These are phyloP conservation scores for Sisor rabdophorus DNA, from an alignment of 2,113 vertebrate species.

Conservation along the genomic window DNA sequence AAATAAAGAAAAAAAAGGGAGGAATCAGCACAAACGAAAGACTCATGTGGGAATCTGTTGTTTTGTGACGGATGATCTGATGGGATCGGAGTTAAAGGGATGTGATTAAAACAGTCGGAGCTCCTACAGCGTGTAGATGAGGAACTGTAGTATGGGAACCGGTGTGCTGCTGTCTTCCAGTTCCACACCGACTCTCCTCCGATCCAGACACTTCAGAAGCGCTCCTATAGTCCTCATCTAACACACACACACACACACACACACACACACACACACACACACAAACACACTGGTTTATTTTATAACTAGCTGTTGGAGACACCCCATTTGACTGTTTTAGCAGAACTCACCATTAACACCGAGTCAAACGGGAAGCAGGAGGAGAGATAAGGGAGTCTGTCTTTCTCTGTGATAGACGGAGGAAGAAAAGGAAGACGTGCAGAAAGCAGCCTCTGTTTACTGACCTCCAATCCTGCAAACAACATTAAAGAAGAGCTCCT, in stretches of 20 bases:
- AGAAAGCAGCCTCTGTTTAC: slow-evolving; percentile 86
- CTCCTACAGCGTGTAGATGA: slow-evolving; percentile 81
- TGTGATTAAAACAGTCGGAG: too few species aligned
- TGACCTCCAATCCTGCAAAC: slow-evolving; percentile 76
- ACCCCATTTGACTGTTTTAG: too few species aligned
- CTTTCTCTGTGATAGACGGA: slow-evolving; percentile 74
- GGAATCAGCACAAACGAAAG: too few species aligned
- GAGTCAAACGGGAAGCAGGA: slow-evolving; percentile 88
- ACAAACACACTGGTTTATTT: too few species aligned
- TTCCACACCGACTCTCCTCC: slow-evolving; percentile 86
- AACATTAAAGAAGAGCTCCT: not conserved
- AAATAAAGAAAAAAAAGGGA: too few species aligned
- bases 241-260: slow-evolving; percentile 1
- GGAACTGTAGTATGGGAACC: slow-evolving; percentile 86
- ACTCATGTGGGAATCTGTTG: too few species aligned
- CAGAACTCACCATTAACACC: slow-evolving; percentile 72
- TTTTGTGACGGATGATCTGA: too few species aligned
- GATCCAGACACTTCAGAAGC: slow-evolving; percentile 88
- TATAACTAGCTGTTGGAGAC: too few species aligned
- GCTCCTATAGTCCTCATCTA: slow-evolving; percentile 84
- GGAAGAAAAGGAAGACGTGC: slow-evolving; percentile 83
- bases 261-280: too few species aligned
- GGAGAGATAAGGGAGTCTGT: slow-evolving; percentile 85
- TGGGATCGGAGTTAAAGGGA: too few species aligned
- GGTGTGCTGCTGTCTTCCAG: slow-evolving; percentile 80